These are phyloP conservation scores for Spheniscus mendiculus DNA, from an alignment of 2,113 vertebrate genomes.

Conservation along the genomic window DNA sequence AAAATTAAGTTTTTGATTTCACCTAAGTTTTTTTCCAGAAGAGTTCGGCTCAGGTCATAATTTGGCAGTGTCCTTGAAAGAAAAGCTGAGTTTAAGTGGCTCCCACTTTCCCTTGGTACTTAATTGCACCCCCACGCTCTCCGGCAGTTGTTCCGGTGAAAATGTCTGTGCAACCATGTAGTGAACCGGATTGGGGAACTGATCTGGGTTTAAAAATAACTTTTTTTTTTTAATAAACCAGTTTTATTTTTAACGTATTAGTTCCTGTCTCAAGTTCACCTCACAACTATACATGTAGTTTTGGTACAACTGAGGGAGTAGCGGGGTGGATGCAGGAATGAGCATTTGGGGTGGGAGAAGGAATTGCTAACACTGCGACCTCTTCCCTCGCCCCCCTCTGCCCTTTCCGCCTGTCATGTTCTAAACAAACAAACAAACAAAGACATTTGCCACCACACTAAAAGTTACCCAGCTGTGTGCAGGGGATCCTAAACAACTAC, in stretches of 20 bases:
- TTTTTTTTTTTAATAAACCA: background rate
- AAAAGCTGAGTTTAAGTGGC: background rate
- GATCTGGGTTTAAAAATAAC: constrained; percentile 30
- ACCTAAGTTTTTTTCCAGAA: background rate
- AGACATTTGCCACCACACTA: background rate
- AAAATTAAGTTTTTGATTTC: background rate
- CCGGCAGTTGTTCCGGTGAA: constrained; percentile 19
- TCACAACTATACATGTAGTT: fast-evolving
- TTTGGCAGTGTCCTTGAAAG: background rate
- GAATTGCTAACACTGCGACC: background rate
- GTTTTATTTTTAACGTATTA: constrained; percentile 23
- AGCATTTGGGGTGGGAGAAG: background rate
- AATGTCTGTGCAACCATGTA: background rate
- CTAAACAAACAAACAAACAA: background rate
- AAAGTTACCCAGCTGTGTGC: background rate
- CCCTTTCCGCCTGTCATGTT: background rate
- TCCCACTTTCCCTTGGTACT: background rate
- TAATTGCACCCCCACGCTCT: background rate
- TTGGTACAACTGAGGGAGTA: background rate
- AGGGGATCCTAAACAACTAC: background rate
- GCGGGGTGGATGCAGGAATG: background rate
- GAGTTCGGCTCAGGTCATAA: background rate
- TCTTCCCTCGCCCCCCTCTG: background rate
- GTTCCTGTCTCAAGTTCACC: constrained; percentile 27
- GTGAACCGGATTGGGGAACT: background rate